Conservation (phyloP, 2,888 invertebrate species). For the Patella ulyssiponensis region DNA sequence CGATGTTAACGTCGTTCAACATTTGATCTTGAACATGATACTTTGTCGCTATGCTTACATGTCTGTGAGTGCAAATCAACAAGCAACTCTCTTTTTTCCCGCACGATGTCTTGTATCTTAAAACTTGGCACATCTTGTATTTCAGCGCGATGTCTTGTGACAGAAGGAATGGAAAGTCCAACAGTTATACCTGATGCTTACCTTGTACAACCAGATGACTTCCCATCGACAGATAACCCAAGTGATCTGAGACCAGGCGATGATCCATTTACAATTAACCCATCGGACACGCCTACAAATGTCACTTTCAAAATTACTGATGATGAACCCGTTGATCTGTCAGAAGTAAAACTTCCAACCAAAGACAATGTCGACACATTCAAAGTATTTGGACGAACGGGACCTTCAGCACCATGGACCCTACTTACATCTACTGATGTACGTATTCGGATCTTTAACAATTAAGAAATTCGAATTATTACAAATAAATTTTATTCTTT, state of each 20-base stretch:
- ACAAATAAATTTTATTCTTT: too few species aligned
- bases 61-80: too few species aligned
- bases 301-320: neutral
- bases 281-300: neutral
- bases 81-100: too few species aligned
- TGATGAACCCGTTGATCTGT: neutral
- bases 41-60: too few species aligned
- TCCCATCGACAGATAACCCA: neutral
- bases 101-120: neutral
- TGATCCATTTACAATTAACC: neutral
- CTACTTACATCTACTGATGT: too few species aligned
- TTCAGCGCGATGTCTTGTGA: neutral
- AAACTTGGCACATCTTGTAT: too few species aligned
- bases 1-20: too few species aligned
- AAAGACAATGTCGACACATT: neutral
- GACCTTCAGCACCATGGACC: too few species aligned
- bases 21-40: too few species aligned
- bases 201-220: neutral
- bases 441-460: too few species aligned
- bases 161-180: slow-evolving; percentile 1
- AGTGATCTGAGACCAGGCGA: neutral
- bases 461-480: too few species aligned
- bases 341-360: neutral
- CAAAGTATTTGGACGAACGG: too few species aligned
- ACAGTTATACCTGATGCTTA: neutral